Percentiles rank a stretch among this genome's conserved stretches.
Conservation (phyloP, 1,140 invertebrate species). For the Euwallacea fornicatus region DNA sequence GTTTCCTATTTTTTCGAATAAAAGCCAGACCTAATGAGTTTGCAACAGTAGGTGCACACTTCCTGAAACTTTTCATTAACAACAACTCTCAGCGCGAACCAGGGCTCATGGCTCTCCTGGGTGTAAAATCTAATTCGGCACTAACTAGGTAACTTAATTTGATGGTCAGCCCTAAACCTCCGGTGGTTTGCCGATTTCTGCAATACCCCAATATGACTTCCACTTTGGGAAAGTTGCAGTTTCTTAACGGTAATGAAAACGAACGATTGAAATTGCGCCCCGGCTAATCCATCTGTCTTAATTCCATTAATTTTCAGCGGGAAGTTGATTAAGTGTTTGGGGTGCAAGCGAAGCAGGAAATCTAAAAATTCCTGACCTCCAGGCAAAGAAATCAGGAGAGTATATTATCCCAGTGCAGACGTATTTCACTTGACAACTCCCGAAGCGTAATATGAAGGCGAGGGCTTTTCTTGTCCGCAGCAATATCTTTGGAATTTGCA, state of each 20-base stretch:
- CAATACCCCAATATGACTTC: too few species aligned
- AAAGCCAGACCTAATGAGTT: neutral
- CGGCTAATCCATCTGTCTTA: slow-evolving; percentile 14
- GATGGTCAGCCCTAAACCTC: slow-evolving; percentile 21
- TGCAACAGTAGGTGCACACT: neutral
- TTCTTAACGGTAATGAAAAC: neutral
- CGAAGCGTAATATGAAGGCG: slow-evolving; percentile 9
- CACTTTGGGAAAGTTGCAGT: too few species aligned
- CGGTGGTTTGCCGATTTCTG: slow-evolving; percentile 5
- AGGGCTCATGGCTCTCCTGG: slow-evolving; percentile 4
- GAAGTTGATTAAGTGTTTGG: slow-evolving; percentile 13
- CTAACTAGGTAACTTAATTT: slow-evolving; percentile 26
- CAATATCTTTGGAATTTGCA: slow-evolving; percentile 20
- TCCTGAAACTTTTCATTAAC: slow-evolving; percentile 8
- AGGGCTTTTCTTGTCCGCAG: slow-evolving; percentile 26
- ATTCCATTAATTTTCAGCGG: slow-evolving; percentile 13
- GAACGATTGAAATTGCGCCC: neutral
- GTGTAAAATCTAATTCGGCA: slow-evolving; percentile 19
- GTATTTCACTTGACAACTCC: slow-evolving; percentile 20
- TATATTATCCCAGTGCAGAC: slow-evolving; percentile 1
- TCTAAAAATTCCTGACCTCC: neutral
- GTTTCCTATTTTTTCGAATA: neutral
- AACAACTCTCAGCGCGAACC: neutral
- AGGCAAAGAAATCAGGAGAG: neutral
- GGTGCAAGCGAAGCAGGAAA: neutral